phyloP scores from a whole-genome alignment of 2,888 invertebrate genomes.

The Coleophora deauratella region DNA sequence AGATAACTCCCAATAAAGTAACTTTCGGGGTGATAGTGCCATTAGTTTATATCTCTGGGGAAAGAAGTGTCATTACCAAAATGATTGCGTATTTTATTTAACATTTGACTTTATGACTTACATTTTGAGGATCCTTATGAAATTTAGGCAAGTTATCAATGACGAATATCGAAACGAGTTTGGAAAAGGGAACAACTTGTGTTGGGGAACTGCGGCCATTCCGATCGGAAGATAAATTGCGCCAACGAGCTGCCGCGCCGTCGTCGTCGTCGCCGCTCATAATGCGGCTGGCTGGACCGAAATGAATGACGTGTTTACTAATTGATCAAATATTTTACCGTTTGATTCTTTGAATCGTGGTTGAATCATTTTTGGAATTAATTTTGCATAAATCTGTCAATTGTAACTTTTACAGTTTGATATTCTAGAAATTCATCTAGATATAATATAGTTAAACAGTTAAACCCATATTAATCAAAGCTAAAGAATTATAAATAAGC shows the following conservation, averaged over 20 bases:
- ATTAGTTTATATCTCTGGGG: slow-evolving; percentile 8
- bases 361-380: slow-evolving; percentile 21
- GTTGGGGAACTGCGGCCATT: slow-evolving; percentile 17
- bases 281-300: slow-evolving; percentile 27
- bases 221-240: slow-evolving; percentile 39
- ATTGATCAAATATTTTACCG: slow-evolving; percentile 31
- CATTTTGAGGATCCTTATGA: slow-evolving; percentile 2
- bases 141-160: slow-evolving; percentile 27
- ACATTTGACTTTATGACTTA: background rate
- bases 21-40: slow-evolving; percentile 31
- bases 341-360: slow-evolving; percentile 7
- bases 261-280: slow-evolving; percentile 25
- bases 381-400: no score
- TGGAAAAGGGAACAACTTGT: background rate
- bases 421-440: no score
- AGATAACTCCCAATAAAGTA: slow-evolving; percentile 35
- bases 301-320: slow-evolving; percentile 38
- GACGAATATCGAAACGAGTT: slow-evolving; percentile 27
- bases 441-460: no score
- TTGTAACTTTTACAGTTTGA: no score
- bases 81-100: background rate
- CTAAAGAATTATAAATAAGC: no score
- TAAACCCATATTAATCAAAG: no score
- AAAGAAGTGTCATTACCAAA: slow-evolving; percentile 8
- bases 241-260: slow-evolving; percentile 30